Evolutionary conservation across 2,797 vertebrate genomes (phyloP).

Genomic region (Lagorchestes hirsutus): DNA sequence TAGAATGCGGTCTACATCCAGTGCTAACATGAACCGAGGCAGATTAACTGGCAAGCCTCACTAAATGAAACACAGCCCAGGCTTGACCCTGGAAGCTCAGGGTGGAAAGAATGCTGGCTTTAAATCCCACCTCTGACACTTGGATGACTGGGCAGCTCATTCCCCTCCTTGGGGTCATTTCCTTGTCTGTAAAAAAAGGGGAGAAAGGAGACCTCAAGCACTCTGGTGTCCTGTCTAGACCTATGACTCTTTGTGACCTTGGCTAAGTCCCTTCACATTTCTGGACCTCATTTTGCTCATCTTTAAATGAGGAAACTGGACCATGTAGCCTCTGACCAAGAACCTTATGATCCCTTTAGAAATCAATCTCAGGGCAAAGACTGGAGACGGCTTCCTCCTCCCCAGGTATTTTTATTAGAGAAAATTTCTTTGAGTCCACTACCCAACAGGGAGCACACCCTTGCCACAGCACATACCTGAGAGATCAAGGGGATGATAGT

Average conservation of each 20-base stretch:
- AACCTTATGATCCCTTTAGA: neutral
- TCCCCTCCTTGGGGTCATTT: neutral
- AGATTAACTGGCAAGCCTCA: neutral
- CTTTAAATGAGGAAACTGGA: neutral
- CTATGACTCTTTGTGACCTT: neutral
- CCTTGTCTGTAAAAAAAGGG: neutral
- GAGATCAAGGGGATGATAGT: constrained; percentile 99
- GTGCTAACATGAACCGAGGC: neutral
- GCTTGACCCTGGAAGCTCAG: neutral
- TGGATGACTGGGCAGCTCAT: neutral
- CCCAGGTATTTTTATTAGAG: neutral
- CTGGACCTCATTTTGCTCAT: neutral
- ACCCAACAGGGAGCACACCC: neutral
- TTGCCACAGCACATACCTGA: constrained; percentile 84
- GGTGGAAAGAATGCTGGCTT: neutral
- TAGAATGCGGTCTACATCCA: neutral
- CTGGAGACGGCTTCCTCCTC: neutral
- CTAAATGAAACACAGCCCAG: neutral
- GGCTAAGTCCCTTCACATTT: neutral
- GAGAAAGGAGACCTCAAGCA: neutral
- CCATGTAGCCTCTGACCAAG: neutral
- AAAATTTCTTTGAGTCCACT: neutral
- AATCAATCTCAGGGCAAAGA: neutral
- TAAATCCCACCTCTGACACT: neutral
- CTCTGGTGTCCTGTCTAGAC: neutral